Conservation (phyloP, 2,113 vertebrate genomes). For the Nymphicus hollandicus region DNA sequence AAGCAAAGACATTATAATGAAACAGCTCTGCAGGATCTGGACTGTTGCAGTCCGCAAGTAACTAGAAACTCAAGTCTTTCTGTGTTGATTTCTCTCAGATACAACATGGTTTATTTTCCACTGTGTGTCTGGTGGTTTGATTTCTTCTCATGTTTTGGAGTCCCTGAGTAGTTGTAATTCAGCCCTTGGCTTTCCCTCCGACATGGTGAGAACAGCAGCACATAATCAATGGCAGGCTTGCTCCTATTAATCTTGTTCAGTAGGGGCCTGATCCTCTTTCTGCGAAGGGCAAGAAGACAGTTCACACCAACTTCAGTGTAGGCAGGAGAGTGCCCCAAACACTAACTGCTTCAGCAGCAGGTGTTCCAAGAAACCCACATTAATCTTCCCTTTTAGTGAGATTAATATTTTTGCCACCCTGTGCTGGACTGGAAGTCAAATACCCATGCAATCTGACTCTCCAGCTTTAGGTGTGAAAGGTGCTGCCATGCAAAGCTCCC, state of each 20-base stretch:
- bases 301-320: not conserved
- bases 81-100: not conserved
- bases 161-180: not conserved
- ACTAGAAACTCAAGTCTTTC: not conserved
- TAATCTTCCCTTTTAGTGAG: constrained; percentile 48
- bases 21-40: not conserved
- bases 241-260: constrained; percentile 40
- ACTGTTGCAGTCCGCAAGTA: not conserved
- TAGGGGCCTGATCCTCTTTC: not conserved
- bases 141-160: not conserved
- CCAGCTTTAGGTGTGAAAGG: constrained; percentile 11
- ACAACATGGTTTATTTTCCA: not conserved
- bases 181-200: not conserved
- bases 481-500: not conserved
- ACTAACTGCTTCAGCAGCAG: constrained; percentile 10
- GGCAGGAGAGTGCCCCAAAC: not conserved
- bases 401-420: constrained; percentile 38
- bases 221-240: constrained; percentile 1
- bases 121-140: not conserved
- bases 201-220: constrained; percentile 31
- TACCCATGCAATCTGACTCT: not conserved
- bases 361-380: constrained; percentile 30
- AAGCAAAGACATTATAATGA: not conserved
- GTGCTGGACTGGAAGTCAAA: not conserved
- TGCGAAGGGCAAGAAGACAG: constrained; percentile 4